These are phyloP conservation scores for Xestobium rufovillosum DNA, from an alignment of 2,888 invertebrate species.

Conservation along the genomic window DNA sequence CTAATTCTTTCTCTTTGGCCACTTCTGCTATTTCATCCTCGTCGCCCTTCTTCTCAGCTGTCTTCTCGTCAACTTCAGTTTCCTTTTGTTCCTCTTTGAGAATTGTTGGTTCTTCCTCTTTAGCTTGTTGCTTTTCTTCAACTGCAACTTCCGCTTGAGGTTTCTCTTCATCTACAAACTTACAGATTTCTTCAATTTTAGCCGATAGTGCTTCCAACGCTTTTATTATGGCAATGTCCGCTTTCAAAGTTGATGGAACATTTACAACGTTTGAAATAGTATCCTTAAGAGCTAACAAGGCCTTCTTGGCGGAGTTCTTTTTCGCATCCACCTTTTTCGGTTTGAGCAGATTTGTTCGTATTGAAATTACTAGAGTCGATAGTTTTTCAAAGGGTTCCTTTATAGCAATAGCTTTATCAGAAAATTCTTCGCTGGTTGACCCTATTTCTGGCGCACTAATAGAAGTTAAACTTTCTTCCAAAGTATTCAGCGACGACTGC, in stretches of 20 bases:
- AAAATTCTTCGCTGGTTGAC: not conserved
- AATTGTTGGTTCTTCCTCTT: too few species aligned
- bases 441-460: too few species aligned
- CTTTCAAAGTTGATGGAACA: constrained; percentile 5
- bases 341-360: constrained; percentile 10
- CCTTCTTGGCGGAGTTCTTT: constrained; percentile 6
- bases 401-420: not conserved
- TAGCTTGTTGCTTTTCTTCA: too few species aligned
- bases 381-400: constrained; percentile 5
- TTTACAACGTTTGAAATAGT: constrained; percentile 1
- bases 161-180: not conserved
- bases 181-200: constrained; percentile 4
- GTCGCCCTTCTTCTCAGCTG: too few species aligned
- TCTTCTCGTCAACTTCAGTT: not conserved
- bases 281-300: not conserved
- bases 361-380: constrained; percentile 5
- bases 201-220: constrained; percentile 7
- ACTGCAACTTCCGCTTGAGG: not conserved
- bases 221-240: not conserved
- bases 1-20: constrained; percentile 4
- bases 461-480: not conserved
- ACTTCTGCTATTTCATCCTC: constrained; percentile 1
- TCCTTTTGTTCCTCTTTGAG: not conserved
- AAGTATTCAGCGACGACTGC: not conserved
- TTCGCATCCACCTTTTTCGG: constrained; percentile 7